Base-by-base conservation (phyloP, 2,113 vertebrate species). In the Oophaga pumilio region DNA sequence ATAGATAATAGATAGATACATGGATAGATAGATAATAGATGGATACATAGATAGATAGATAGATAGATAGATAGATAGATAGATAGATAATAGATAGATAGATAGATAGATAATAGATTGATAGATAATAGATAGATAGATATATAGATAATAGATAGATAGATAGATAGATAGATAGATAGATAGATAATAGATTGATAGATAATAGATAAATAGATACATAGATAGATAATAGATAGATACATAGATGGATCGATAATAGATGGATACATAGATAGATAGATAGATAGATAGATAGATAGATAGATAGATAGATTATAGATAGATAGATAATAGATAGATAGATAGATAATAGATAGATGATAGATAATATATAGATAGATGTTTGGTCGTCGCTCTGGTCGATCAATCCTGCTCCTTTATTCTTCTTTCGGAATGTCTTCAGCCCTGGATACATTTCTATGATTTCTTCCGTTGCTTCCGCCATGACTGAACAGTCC, bases 41-140 rank as follows among this genome's bases (percentile, higher is more conserved):
- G 26, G 64, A 68, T 68, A 64, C 20, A 64, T n/a, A 64, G 62
- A 64, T n/a, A 64, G 62, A 64, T n/a, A 64, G 64, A 68, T 68
- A 68, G 64, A 68, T 64, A 64, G 22, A 64, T 64, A 64, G 62
- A 64, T 64, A 64, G 62, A 64, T 66, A 66, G 62, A 66, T 66
- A 66, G 62, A 66, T 66, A 66, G 62, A 66, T 66, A n/a, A 66
- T 66, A 66, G 62, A 66, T 76, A 49, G 68, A 49, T 20, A 76
- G 33, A 76, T 76, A 66, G 62, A 66, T 66, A 66, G 22, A 11
- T 10, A 24, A 20, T n/a, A 66, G 62, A 66, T 66, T n/a, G 62
- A 66, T 66, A 66, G 22, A 66, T n/a, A n/a, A 66, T 66, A 66
- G 22, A 66, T 66, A 66, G 62, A 66, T 66, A 24, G 62, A 66